These are phyloP conservation scores for Drosophila atroscutellata DNA, from an alignment of 2,888 invertebrate genomes.

Conservation along the genomic window DNA sequence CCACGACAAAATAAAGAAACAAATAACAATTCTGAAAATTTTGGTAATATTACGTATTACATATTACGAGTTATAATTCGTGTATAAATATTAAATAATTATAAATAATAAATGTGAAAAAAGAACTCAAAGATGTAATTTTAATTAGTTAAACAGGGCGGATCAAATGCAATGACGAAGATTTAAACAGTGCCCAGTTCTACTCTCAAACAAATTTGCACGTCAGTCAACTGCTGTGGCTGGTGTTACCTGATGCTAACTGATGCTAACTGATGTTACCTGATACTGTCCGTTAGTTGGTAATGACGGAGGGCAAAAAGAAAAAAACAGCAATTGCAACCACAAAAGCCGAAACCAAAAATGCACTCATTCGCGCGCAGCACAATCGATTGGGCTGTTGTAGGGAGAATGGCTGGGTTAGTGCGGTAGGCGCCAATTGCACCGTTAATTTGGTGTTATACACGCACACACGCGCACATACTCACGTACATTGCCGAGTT, in stretches of 20 bases:
- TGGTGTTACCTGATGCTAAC: background rate
- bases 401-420: conserved; percentile 13
- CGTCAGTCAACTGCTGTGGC: conserved; percentile 14
- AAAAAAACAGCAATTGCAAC: conserved; percentile 44
- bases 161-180: background rate
- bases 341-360: conserved; percentile 73
- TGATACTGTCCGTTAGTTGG: conserved; percentile 12
- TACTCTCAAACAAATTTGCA: conserved; percentile 10
- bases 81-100: too few species aligned
- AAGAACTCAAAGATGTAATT: background rate
- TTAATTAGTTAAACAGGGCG: background rate
- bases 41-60: background rate
- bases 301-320: background rate
- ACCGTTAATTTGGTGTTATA: conserved; percentile 69
- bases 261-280: conserved; percentile 10
- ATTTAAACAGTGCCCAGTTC: conserved; percentile 1
- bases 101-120: background rate
- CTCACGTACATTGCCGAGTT: conserved; percentile 15
- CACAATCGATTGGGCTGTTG: conserved; percentile 25
- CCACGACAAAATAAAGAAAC: background rate
- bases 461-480: conserved; percentile 19
- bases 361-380: conserved; percentile 55
- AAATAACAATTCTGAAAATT: too few species aligned
- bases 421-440: conserved; percentile 57
- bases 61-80: background rate